Base-by-base conservation (phyloP, 2,888 invertebrate species). In the Cosmia trapezina region DNA sequence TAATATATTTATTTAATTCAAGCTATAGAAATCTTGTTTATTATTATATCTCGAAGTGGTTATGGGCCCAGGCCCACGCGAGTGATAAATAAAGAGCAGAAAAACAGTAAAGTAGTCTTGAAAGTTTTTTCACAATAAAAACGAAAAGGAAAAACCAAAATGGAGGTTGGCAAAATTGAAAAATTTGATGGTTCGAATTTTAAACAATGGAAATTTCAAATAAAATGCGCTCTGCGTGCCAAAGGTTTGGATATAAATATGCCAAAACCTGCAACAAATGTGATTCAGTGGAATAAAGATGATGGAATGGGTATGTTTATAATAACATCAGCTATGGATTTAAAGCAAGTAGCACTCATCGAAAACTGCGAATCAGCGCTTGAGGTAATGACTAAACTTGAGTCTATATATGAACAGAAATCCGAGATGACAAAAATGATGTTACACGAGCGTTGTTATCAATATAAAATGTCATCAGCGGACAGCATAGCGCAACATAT, bases 381-480 rank as follows among this genome's bases (percentile, higher is more conserved):
- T 0, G 51, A 51, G 11, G 41, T 59, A 37, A 59, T 68, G 49
- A 37, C 12, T 4, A 49, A 68, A 7, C n/a, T 28, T 5, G 59
- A 68, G 12, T 59, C 49, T 1, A 67, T 67, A 2, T 68, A 68
- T 28, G 51, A 60, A 28, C 61, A 68, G 14, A 68, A 68, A 19
- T n/a, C n/a, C n/a, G n/a, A n/a, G n/a, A n/a, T 45, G 22, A 49
- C 11, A 2, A 60, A 41, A 19, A 60, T 59, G 47, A 37, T 67
- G 3, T 7, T 67, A 57, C 67, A 67, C 7, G 67, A 59, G 1
- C 47, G 37, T 49, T 67, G 41, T 4, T 41, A 67, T 41, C 49
- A 67, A 22, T 59, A 67, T 17, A 59, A 22, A 59, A 49, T 67
- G 49, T 47, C 57, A n/a, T n/a, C 57, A 11, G 33, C 11, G 0